Base-by-base conservation (phyloP, 2,113 vertebrate species). In the Phodopus roborovskii region DNA sequence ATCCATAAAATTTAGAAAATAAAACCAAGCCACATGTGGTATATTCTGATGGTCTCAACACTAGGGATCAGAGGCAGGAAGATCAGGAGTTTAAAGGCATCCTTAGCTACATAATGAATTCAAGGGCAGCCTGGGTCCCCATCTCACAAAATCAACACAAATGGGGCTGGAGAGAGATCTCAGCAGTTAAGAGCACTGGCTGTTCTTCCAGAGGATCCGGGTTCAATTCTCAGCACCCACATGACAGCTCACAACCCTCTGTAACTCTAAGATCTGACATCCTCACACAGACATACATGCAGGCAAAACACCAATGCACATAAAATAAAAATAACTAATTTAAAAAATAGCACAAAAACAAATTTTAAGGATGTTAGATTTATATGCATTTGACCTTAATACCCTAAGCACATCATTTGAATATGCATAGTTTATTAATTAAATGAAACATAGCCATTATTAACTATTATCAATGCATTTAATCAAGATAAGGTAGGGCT, bases 1-100 rank as follows among this genome's bases (percentile, higher is more conserved):
- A 75, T 30, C 68, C 89, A 11, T 86, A 89, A 92, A 85, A 56
- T 39, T 33, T 71, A 22, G 95, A 88, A 92, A 92, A 42, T 33
- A 33, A 83, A 62, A 8, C 22, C 86, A 73, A 73, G 68, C 33
- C 45, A 71, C 30, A 26, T 17, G 33, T 9, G 24, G 24, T 70
- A 24, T 10, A 39, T 22, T 53, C 20, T 73, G 53, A 56, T 42
- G 50, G 12, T 17, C 33, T 20, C 36, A 58, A 50, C 8, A 88
- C 50, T 73, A n/a, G 20, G 50, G 9, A 11, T 50, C 70, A 58
- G 66, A 88, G 66, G 50, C 22, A 56, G 85, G 66, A 58, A 50
- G 20, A n/a, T 36, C 64, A 70, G 64, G 22, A 86, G 26, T 56
- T 88, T 64, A 88, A n/a, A 66, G 20, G 24, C 36, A 88, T 53